These are phyloP conservation scores for Theretra japonica DNA, from an alignment of 2,888 invertebrate species.

Conservation along the genomic window DNA sequence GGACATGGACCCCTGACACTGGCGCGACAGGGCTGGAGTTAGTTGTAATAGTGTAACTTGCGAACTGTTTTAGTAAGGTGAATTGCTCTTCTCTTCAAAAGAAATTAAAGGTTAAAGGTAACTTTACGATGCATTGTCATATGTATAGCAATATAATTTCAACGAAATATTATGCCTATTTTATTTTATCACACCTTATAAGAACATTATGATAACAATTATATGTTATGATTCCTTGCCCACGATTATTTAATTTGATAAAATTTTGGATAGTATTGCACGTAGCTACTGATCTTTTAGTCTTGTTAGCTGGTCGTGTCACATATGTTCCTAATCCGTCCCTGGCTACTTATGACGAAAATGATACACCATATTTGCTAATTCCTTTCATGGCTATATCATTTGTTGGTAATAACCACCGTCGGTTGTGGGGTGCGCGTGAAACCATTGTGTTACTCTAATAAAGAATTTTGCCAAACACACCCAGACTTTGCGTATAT, in stretches of 20 bases:
- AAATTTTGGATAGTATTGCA: no score
- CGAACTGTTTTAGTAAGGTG: not conserved
- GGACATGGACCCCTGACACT: constrained; percentile 32
- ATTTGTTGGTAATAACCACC: constrained; percentile 46
- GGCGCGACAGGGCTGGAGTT: not conserved
- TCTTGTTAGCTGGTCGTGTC: not conserved
- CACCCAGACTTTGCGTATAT: not conserved
- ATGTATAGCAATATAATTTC: no score
- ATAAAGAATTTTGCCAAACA: constrained; percentile 18
- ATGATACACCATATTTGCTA: constrained; percentile 68
- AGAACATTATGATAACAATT: no score
- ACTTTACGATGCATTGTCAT: no score
- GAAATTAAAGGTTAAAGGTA: no score
- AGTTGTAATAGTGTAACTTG: not conserved
- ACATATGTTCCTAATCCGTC: constrained; percentile 49
- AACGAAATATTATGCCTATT: no score
- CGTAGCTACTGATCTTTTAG: not conserved
- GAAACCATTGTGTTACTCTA: constrained; percentile 20
- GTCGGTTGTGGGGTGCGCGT: constrained; percentile 19
- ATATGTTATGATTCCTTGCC: no score
- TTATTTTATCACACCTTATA: no score
- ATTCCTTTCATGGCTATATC: constrained; percentile 51
- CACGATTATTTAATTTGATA: no score
- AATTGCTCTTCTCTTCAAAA: no score
- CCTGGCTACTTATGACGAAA: constrained; percentile 43